phyloP scores from a whole-genome alignment of 1,140 invertebrate genomes.

The Drosophila eugracilis region DNA sequence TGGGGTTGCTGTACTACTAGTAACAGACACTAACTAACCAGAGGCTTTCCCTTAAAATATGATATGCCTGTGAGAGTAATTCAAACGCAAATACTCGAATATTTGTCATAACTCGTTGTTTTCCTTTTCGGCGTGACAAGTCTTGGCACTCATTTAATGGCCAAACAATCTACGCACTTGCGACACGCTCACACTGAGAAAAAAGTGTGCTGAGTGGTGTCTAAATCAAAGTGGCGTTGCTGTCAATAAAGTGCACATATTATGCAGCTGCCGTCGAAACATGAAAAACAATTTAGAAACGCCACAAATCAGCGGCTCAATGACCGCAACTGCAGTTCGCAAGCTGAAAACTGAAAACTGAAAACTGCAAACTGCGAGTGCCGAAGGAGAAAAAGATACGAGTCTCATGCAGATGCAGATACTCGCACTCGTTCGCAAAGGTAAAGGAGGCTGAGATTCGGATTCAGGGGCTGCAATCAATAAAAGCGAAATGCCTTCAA shows the following conservation, averaged over 20 bases:
- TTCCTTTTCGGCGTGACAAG: constrained; percentile 4
- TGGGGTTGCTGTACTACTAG: not conserved
- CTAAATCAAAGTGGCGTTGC: constrained; percentile 57
- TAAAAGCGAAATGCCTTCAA: constrained; percentile 73
- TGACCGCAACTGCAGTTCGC: constrained; percentile 70
- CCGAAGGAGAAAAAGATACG: constrained; percentile 38
- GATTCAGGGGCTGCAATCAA: constrained; percentile 65
- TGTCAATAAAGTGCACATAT: constrained; percentile 73
- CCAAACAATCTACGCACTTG: constrained; percentile 45
- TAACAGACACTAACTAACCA: not conserved
- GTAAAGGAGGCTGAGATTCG: constrained; percentile 31
- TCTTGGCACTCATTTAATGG: constrained; percentile 34
- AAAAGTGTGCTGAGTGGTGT: constrained; percentile 27
- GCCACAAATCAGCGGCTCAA: constrained; percentile 80
- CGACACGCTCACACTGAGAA: constrained; percentile 16
- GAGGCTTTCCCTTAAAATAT: too few species aligned
- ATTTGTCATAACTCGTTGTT: constrained; percentile 6
- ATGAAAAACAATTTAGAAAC: constrained; percentile 82
- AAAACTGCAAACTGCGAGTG: constrained; percentile 28
- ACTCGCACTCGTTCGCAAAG: constrained; percentile 13
- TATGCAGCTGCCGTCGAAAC: constrained; percentile 77
- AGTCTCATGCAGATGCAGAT: constrained; percentile 30
- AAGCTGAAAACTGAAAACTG: too few species aligned
- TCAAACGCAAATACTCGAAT: too few species aligned
- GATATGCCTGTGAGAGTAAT: too few species aligned